phyloP scores from a whole-genome alignment of 2,113 vertebrate species.

The Tapirus terrestris region DNA sequence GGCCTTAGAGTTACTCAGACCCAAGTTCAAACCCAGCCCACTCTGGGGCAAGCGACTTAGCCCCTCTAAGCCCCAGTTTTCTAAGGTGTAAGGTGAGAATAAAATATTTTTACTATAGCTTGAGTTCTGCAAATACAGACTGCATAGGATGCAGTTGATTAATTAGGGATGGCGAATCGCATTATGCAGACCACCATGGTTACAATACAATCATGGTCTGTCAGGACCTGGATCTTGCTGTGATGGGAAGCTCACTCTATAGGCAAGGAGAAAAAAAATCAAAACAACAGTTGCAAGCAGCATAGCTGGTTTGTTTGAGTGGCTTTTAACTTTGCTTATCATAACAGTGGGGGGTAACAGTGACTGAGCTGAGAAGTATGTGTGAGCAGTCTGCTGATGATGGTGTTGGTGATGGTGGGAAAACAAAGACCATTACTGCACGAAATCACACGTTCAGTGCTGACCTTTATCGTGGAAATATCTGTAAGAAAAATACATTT shows the following conservation, averaged over 20 bases:
- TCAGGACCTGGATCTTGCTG: background rate
- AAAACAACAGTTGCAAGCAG: background rate
- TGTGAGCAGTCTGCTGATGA: too few relatives aligned
- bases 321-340: background rate
- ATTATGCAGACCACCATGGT: fast-evolving
- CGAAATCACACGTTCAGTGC: background rate
- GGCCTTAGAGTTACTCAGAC: background rate
- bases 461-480: background rate
- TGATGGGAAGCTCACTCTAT: background rate
- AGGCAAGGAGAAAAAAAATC: background rate
- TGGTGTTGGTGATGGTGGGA: background rate
- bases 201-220: fast-evolving
- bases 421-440: background rate
- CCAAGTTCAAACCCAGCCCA: background rate
- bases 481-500: background rate
- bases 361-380: background rate
- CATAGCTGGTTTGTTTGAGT: background rate
- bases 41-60: background rate
- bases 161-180: background rate
- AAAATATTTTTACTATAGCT: background rate
- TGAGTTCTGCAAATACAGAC: background rate
- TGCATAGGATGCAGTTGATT: fast-evolving
- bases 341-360: background rate
- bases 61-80: background rate
- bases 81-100: background rate